phyloP scores from a whole-genome alignment of 1,140 invertebrate genomes.

The Bombus ignitus region DNA sequence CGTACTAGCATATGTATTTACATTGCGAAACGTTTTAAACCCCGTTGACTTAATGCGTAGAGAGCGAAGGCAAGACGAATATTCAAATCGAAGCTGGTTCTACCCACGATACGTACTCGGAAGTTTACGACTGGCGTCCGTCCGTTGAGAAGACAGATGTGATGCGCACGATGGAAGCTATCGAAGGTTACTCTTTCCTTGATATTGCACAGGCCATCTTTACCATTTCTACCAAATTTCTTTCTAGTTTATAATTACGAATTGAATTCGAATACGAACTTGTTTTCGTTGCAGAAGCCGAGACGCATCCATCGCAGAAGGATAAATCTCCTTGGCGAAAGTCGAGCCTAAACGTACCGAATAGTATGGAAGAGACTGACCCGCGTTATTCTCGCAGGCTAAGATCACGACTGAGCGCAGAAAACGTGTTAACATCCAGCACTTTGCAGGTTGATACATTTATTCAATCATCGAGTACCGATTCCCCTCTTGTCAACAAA shows the following conservation, averaged over 20 bases:
- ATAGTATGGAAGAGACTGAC: conserved; percentile 85
- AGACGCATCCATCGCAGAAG: conserved; percentile 86
- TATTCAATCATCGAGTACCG: neutral
- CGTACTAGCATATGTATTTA: neutral
- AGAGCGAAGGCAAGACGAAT: conserved; percentile 88
- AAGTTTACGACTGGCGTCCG: conserved; percentile 91
- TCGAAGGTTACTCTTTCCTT: conserved; percentile 86
- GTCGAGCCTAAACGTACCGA: conserved; percentile 87
- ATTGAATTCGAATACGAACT: neutral
- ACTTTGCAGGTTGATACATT: conserved; percentile 79
- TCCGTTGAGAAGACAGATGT: conserved; percentile 92
- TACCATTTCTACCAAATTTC: neutral
- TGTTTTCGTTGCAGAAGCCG: conserved; percentile 84
- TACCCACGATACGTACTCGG: conserved; percentile 82
- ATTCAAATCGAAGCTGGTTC: conserved; percentile 87
- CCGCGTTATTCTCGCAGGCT: conserved; percentile 82
- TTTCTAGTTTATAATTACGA: neutral
- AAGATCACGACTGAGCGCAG: conserved; percentile 80
- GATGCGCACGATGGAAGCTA: conserved; percentile 92
- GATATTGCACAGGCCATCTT: neutral
- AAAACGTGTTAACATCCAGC: conserved; percentile 78
- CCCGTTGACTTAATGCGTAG: conserved; percentile 74
- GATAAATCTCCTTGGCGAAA: conserved; percentile 91
- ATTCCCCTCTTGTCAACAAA: neutral
- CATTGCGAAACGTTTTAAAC: no score